Conservation (phyloP, 2,888 invertebrate genomes). For the Pandemis corylana region DNA sequence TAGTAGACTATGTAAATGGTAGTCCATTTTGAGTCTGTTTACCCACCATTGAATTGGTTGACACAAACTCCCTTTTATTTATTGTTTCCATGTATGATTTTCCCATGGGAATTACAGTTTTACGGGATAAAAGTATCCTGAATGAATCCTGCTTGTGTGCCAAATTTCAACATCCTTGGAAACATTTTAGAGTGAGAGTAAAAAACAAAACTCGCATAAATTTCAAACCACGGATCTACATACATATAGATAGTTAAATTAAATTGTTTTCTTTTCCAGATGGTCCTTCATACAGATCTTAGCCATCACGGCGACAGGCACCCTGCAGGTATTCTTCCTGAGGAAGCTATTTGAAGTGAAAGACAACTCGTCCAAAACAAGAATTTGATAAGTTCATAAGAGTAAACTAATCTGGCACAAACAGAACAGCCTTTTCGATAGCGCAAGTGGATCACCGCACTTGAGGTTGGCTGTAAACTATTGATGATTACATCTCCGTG, state of each 20-base stretch:
- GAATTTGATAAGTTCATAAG: conserved; percentile 71
- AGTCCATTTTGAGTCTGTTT: too few relatives aligned
- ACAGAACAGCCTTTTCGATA: conserved; percentile 24
- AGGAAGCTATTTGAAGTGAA: conserved; percentile 94
- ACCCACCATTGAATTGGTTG: too few relatives aligned
- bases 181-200: too few relatives aligned
- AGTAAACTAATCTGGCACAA: conserved; percentile 6
- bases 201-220: too few relatives aligned
- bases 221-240: too few relatives aligned
- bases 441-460: not conserved
- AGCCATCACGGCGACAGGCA: conserved; percentile 91
- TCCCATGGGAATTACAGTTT: too few relatives aligned
- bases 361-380: conserved; percentile 84
- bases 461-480: not conserved
- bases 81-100: too few relatives aligned
- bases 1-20: too few relatives aligned
- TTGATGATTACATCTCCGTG: not conserved
- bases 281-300: conserved; percentile 95
- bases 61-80: too few relatives aligned
- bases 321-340: conserved; percentile 94
- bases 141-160: too few relatives aligned
- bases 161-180: too few relatives aligned
- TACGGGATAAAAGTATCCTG: too few relatives aligned
- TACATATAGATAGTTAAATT: not conserved
- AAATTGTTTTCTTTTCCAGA: conserved; percentile 53